Percentiles rank a stretch among this genome's conserved stretches.
Evolutionary conservation across 2,888 invertebrate genomes (phyloP).

Genomic region (Oithona nana): DNA sequence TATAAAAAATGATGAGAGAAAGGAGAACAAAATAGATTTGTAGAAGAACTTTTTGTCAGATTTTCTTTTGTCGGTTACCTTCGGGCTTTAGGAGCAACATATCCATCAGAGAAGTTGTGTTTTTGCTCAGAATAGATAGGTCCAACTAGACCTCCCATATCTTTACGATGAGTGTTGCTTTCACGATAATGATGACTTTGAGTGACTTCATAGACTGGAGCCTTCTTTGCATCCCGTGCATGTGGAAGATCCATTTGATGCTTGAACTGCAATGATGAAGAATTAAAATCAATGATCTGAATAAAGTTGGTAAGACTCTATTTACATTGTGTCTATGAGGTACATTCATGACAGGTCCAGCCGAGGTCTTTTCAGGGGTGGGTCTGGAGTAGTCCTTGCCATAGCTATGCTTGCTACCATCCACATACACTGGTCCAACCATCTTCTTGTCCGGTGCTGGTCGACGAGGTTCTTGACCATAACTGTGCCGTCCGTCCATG

Average conservation of each 20-base stretch:
- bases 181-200: conserved; percentile 13
- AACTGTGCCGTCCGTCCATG: background rate
- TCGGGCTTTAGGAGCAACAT: background rate
- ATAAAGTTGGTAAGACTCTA: no score
- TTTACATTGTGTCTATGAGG: background rate
- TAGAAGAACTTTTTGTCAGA: background rate
- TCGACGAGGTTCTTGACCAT: background rate
- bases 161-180: conserved; percentile 3
- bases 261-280: background rate
- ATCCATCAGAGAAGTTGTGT: conserved; percentile 8
- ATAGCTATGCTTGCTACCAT: conserved; percentile 5
- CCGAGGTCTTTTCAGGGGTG: background rate
- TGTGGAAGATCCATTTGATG: conserved; percentile 10
- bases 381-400: background rate
- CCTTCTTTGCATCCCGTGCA: conserved; percentile 3
- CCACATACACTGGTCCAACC: conserved; percentile 5
- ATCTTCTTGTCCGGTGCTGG: background rate
- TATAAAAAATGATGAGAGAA: no score
- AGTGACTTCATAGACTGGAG: conserved; percentile 13
- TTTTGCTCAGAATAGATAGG: conserved; percentile 9
- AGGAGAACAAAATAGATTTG: no score
- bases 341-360: conserved; percentile 3
- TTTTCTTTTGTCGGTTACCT: background rate
- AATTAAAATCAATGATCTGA: background rate
- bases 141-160: conserved; percentile 8